Conservation (phyloP, 1,140 invertebrate genomes). For the Melanaphis sacchari region DNA sequence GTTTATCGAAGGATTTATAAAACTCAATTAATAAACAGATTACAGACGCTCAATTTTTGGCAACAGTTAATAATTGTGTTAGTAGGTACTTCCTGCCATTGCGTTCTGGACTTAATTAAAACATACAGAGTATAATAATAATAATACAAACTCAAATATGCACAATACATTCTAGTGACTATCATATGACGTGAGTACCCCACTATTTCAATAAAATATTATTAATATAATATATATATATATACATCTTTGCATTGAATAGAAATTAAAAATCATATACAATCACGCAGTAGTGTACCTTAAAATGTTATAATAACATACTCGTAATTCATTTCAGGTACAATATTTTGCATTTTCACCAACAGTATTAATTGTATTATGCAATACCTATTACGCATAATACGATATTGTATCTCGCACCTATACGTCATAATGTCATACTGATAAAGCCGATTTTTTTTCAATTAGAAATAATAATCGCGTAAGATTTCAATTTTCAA, state of each 20-base stretch:
- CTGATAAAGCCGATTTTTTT: neutral
- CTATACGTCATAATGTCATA: neutral
- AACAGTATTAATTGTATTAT: neutral
- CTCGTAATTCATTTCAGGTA: neutral
- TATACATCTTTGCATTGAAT: neutral
- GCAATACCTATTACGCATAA: too few species aligned
- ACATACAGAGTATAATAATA: neutral
- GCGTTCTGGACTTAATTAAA: conserved; percentile 2
- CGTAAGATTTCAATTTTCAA: neutral
- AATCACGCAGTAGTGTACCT: neutral
- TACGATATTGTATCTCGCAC: neutral
- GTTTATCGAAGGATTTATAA: neutral
- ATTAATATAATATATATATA: too few species aligned
- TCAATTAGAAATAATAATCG: neutral
- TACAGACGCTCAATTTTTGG: neutral
- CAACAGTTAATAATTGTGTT: conserved; percentile 12
- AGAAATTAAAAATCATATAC: neutral
- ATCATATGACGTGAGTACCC: neutral
- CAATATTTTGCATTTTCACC: neutral
- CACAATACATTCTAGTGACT: neutral
- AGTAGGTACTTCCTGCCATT: neutral
- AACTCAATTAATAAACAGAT: neutral
- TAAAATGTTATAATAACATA: neutral
- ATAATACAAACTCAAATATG: neutral
- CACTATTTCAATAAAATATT: neutral